Evolutionary conservation across 2,797 vertebrate genomes (phyloP).

Genomic region (Morelia viridis): DNA sequence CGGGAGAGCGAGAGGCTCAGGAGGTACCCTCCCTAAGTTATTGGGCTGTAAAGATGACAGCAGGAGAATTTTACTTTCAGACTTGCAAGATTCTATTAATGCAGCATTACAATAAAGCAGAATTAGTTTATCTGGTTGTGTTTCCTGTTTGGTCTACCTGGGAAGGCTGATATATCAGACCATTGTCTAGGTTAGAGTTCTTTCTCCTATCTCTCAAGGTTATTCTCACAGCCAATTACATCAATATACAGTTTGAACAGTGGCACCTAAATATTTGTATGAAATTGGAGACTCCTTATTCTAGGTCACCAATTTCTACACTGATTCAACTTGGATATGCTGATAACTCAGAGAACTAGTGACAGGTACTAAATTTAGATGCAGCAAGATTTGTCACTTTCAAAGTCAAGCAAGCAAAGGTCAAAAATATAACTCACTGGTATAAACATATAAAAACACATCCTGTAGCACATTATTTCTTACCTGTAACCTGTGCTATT

Average conservation of each 20-base stretch:
- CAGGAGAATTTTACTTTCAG: too few relatives aligned
- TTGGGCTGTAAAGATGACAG: too few relatives aligned
- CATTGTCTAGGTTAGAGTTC: neutral
- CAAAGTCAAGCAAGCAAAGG: neutral
- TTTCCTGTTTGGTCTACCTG: too few relatives aligned
- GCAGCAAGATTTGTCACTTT: neutral
- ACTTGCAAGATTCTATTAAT: too few relatives aligned
- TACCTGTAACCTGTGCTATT: conserved; percentile 96
- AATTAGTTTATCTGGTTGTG: too few relatives aligned
- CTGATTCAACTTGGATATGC: neutral
- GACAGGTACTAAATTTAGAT: neutral
- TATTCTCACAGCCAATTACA: neutral
- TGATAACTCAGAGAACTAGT: neutral
- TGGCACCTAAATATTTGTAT: neutral
- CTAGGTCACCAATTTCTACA: neutral
- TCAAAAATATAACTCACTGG: neutral
- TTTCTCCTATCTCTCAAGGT: neutral
- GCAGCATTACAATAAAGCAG: too few relatives aligned
- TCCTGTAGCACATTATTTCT: conserved; percentile 46
- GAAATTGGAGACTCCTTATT: neutral
- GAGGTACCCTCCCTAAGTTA: too few relatives aligned
- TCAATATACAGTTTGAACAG: neutral
- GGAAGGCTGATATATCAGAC: neutral
- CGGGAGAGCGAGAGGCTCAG: too few relatives aligned
- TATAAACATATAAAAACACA: neutral